Conservation (phyloP, 1,140 invertebrate genomes). For the Drosophila paulistorum region DNA sequence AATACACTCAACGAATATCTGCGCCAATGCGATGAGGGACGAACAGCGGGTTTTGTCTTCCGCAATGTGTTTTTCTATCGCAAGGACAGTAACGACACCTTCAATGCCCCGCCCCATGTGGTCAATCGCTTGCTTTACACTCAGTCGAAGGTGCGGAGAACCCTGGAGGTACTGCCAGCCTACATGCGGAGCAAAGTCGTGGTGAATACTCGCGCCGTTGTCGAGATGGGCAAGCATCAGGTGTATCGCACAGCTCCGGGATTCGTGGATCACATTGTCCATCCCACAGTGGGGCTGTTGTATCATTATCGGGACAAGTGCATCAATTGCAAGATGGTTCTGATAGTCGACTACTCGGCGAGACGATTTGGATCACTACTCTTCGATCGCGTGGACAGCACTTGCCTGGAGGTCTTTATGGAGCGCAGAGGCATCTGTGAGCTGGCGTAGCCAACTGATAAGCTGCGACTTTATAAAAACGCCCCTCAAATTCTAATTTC, state of each 20-base stretch:
- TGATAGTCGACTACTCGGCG: slow-evolving; percentile 83
- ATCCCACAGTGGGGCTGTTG: slow-evolving; percentile 69
- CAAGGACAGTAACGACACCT: slow-evolving; percentile 84
- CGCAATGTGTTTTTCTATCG: slow-evolving; percentile 87
- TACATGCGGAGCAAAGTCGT: slow-evolving; percentile 86
- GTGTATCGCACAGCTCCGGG: slow-evolving; percentile 84
- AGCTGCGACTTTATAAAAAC: not conserved
- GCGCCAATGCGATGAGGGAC: slow-evolving; percentile 78
- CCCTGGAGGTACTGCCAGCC: slow-evolving; percentile 84
- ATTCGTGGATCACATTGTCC: slow-evolving; percentile 63
- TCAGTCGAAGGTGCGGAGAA: slow-evolving; percentile 84
- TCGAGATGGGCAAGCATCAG: slow-evolving; percentile 87
- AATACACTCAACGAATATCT: slow-evolving; percentile 71
- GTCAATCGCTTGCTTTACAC: slow-evolving; percentile 83
- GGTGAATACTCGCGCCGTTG: slow-evolving; percentile 84
- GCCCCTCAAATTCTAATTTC: not conserved
- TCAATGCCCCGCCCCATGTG: slow-evolving; percentile 82
- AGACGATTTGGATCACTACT: slow-evolving; percentile 81
- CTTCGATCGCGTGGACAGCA: slow-evolving; percentile 82
- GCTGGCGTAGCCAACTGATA: slow-evolving; percentile 51
- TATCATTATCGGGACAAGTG: slow-evolving; percentile 81
- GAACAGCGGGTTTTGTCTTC: slow-evolving; percentile 84
- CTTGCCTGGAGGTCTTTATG: slow-evolving; percentile 79
- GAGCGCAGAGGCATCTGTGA: slow-evolving; percentile 65
- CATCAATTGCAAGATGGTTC: slow-evolving; percentile 84